These are phyloP conservation scores for Myripristis jacobus DNA, from an alignment of 2,797 vertebrate genomes.

Conservation along the genomic window DNA sequence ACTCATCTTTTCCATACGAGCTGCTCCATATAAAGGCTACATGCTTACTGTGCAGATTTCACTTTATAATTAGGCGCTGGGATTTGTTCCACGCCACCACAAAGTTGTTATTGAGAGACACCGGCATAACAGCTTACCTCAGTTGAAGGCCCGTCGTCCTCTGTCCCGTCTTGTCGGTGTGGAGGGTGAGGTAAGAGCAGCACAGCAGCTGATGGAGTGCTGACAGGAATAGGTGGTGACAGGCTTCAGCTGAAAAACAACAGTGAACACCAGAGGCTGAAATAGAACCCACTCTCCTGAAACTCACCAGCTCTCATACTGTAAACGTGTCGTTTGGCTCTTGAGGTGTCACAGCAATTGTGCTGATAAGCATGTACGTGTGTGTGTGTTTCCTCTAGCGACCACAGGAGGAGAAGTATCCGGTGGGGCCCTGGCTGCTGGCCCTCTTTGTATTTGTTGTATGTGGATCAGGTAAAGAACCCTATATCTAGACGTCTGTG, in stretches of 20 bases:
- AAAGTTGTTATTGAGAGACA: conserved; percentile 24
- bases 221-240: background rate
- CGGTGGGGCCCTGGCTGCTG: conserved; percentile 94
- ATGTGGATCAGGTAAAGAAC: conserved; percentile 90
- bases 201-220: background rate
- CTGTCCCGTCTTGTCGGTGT: background rate
- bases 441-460: conserved; percentile 97
- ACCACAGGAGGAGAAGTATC: conserved; percentile 91
- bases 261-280: background rate
- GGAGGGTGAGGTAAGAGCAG: background rate
- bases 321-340: too few relatives aligned
- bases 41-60: conserved; percentile 9
- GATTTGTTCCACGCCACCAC: background rate
- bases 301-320: conserved; percentile 8
- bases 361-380: conserved; percentile 14
- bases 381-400: conserved; percentile 55
- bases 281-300: too few relatives aligned
- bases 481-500: background rate
- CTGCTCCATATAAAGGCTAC: conserved; percentile 3
- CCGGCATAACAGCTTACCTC: background rate
- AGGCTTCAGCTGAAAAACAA: background rate
- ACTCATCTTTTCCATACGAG: conserved; percentile 20
- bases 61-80: conserved; percentile 20
- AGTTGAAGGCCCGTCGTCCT: background rate
- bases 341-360: too few relatives aligned